Conservation (phyloP, 2,888 invertebrate species). For the Watsonalla binaria region DNA sequence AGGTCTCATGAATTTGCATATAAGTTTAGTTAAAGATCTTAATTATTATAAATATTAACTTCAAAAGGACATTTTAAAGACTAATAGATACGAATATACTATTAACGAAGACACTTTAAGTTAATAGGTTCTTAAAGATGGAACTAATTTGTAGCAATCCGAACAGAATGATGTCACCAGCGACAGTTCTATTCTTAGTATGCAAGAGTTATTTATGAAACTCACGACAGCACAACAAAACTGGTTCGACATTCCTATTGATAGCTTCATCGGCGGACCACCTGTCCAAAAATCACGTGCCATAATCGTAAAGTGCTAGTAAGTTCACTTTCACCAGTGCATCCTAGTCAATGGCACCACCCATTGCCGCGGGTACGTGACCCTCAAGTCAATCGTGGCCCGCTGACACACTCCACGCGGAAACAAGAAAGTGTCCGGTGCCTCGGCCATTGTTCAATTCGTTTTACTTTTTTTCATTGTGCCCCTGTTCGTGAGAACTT, state of each 20-base stretch:
- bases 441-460: conserved; percentile 6
- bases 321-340: conserved; percentile 44
- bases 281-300: conserved; percentile 3
- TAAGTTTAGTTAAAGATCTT: too few species aligned
- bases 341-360: conserved; percentile 28
- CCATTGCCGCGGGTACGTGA: conserved; percentile 47
- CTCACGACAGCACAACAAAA: neutral
- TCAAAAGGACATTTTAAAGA: neutral
- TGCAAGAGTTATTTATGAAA: neutral
- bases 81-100: neutral
- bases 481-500: neutral
- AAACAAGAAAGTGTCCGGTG: conserved; percentile 48
- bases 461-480: conserved; percentile 19
- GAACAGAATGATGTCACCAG: neutral
- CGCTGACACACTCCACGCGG: conserved; percentile 60
- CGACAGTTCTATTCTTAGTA: neutral
- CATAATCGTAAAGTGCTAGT: conserved; percentile 6
- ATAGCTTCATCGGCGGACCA: neutral
- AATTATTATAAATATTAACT: neutral
- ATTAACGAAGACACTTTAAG: neutral
- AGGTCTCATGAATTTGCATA: neutral
- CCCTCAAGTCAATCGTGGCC: conserved; percentile 48
- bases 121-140: neutral
- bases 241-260: neutral
- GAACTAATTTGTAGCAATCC: neutral